Evolutionary conservation across 2,113 vertebrate genomes (phyloP).

Genomic region (Antechinus stuartii): DNA sequence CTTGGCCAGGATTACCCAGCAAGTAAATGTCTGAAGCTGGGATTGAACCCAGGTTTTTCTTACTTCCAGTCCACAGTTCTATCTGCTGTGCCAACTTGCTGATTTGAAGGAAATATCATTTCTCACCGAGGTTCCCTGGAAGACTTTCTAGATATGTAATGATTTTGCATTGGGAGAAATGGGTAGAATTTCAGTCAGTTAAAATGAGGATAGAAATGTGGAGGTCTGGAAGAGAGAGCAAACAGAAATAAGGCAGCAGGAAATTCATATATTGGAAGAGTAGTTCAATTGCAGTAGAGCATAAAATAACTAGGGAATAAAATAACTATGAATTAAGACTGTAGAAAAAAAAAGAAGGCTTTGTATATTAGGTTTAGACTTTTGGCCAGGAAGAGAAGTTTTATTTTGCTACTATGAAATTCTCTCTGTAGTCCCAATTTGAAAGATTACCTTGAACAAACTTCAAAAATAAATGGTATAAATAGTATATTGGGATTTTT

Average conservation of each 20-base stretch:
- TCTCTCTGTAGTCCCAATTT: not conserved
- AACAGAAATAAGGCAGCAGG: not conserved
- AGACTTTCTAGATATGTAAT: not conserved
- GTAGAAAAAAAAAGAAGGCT: not conserved
- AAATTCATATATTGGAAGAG: not conserved
- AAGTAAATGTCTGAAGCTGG: not conserved
- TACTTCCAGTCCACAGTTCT: not conserved
- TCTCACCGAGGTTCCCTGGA: not conserved
- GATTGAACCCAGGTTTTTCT: not conserved
- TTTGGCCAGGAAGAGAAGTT: not conserved
- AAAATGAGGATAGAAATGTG: not conserved
- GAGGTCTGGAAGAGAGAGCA: not conserved
- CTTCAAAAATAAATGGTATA: not conserved
- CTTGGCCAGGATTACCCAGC: not conserved
- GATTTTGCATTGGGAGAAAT: not conserved
- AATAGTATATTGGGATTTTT: not conserved
- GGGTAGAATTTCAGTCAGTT: not conserved
- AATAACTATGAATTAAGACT: not conserved
- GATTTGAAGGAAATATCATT: not conserved
- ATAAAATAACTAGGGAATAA: not conserved
- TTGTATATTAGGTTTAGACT: not conserved
- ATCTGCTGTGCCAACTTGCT: not conserved
- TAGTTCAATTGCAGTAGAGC: not conserved
- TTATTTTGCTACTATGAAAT: not conserved
- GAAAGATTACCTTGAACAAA: not conserved